phyloP scores from a whole-genome alignment of 1,140 invertebrate species.

The Sminthurides bifidus region DNA sequence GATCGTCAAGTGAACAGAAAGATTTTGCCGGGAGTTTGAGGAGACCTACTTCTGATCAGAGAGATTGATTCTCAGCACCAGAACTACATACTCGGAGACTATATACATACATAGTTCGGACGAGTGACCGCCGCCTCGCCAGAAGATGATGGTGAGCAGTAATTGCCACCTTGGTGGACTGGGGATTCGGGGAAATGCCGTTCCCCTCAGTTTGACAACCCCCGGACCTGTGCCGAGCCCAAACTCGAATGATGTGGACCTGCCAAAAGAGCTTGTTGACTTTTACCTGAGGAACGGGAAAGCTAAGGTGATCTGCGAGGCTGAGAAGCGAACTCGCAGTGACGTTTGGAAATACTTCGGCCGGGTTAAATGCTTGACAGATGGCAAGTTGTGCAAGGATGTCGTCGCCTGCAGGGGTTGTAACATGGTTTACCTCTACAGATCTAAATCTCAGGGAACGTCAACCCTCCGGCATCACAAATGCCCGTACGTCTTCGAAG shows the following conservation, averaged over 20 bases:
- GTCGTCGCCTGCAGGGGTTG: conserved; percentile 18
- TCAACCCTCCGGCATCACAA: conserved; percentile 24
- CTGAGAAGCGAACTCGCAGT: conserved; percentile 14
- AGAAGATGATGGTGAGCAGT: background rate
- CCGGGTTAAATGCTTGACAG: background rate
- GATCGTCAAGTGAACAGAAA: too few species aligned
- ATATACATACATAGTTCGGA: too few species aligned
- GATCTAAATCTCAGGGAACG: conserved; percentile 20
- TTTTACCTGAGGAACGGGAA: conserved; percentile 11
- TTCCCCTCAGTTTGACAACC: background rate
- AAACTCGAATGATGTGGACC: conserved; percentile 8
- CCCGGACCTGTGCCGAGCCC: too few species aligned
- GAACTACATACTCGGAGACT: too few species aligned
- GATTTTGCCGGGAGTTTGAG: too few species aligned
- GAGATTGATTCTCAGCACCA: background rate
- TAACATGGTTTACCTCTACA: conserved; percentile 17
- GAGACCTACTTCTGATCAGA: too few species aligned
- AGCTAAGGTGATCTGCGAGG: conserved; percentile 15
- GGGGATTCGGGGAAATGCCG: background rate
- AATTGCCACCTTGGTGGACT: background rate
- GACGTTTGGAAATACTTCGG: conserved; percentile 26
- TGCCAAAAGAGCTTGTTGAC: conserved; percentile 22
- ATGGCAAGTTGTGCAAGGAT: conserved; percentile 9
- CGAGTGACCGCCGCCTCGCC: background rate
- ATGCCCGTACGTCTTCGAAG: conserved; percentile 18